These are phyloP conservation scores for Pterocles burchelli DNA, from an alignment of 2,113 vertebrate species.

Conservation along the genomic window DNA sequence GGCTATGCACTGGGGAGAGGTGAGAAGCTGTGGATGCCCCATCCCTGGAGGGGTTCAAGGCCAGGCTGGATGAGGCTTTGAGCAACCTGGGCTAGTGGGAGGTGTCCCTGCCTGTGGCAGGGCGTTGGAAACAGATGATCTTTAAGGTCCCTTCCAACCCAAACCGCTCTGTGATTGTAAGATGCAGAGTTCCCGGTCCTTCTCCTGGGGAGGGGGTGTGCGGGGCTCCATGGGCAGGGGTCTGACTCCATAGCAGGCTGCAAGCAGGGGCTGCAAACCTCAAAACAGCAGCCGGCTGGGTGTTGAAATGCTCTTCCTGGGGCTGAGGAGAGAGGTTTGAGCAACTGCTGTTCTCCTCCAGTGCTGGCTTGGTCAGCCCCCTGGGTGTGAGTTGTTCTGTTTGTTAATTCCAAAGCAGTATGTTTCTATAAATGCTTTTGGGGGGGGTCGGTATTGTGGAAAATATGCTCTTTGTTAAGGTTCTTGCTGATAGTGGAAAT, in stretches of 20 bases:
- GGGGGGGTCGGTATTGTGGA: background rate
- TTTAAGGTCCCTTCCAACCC: too few species aligned
- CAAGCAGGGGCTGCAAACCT: background rate
- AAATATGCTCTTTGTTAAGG: background rate
- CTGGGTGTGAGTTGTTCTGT: accelerated
- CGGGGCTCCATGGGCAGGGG: background rate
- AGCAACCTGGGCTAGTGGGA: too few species aligned
- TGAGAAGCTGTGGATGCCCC: too few species aligned
- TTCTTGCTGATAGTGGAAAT: background rate
- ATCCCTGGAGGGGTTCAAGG: too few species aligned
- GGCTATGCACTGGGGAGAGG: background rate
- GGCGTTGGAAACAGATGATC: too few species aligned
- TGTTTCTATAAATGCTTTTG: background rate
- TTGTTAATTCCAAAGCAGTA: background rate
- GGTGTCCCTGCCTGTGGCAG: too few species aligned
- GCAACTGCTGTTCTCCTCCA: background rate
- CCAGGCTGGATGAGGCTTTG: too few species aligned
- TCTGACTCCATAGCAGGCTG: background rate
- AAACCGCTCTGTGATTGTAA: too few species aligned
- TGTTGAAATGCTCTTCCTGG: background rate
- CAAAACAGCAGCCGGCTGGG: background rate
- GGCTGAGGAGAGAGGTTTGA: background rate
- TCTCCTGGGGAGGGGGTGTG: accelerated
- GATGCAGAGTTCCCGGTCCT: background rate
- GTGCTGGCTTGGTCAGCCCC: accelerated